Percentiles rank a stretch among this genome's conserved stretches.
Conservation (phyloP, 2,113 vertebrate genomes). For the Indri indri region DNA sequence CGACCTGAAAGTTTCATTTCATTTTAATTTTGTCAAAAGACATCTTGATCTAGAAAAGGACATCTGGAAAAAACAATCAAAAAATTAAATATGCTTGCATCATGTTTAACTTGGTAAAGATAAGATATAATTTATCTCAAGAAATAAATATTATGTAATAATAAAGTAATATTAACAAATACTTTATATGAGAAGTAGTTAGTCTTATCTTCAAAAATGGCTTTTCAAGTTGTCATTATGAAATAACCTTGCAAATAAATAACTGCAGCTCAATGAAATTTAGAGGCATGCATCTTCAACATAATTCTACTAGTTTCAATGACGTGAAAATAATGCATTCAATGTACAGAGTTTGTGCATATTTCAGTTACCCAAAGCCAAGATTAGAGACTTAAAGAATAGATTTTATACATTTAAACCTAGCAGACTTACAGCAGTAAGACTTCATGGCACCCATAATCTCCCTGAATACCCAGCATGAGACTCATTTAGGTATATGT, state of each 20-base stretch:
- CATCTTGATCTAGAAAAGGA: constrained; percentile 37
- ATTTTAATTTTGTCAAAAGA: constrained; percentile 70
- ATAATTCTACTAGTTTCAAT: background rate
- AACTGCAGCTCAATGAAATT: constrained; percentile 35
- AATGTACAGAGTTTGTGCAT: background rate
- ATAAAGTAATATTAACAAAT: constrained; percentile 52
- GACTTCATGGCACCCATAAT: background rate
- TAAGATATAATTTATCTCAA: constrained; percentile 61
- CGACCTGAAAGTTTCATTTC: constrained; percentile 77
- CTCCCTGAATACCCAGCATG: background rate
- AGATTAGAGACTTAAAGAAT: constrained; percentile 9
- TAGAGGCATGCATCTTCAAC: constrained; percentile 37
- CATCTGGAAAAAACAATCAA: constrained; percentile 1
- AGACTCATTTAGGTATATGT: background rate
- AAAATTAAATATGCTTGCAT: background rate
- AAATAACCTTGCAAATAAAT: constrained; percentile 54
- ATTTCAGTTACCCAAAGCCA: background rate
- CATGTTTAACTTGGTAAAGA: constrained; percentile 49
- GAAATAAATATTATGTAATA: constrained; percentile 28
- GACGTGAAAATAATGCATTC: constrained; percentile 25
- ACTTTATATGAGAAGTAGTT: constrained; percentile 29
- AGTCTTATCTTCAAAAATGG: constrained; percentile 59
- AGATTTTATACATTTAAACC: constrained; percentile 47
- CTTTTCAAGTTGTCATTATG: constrained; percentile 65
- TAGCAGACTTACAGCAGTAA: background rate